Evolutionary conservation across 1,140 invertebrate species (phyloP).

Genomic region (Pectinophora gossypiella): DNA sequence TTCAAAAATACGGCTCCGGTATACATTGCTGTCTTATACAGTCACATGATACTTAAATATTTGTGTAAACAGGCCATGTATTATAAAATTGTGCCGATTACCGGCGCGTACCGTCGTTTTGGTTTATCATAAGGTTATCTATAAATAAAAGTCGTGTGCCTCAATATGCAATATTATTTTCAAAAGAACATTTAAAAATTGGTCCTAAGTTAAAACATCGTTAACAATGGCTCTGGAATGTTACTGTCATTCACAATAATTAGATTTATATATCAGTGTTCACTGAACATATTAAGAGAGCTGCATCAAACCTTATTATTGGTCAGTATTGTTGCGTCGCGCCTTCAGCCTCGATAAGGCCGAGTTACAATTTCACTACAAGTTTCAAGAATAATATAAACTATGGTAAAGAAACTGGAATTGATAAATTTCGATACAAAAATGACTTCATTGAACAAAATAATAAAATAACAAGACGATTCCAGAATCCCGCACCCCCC

Average conservation of each 20-base stretch:
- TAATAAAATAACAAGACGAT: constrained; percentile 41
- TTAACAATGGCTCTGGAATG: constrained; percentile 75
- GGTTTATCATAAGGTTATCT: not conserved
- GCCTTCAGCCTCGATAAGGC: too few relatives aligned
- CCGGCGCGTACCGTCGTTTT: too few relatives aligned
- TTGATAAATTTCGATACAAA: too few relatives aligned
- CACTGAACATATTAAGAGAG: constrained; percentile 37
- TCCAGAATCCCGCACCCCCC: constrained; percentile 62
- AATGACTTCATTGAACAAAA: constrained; percentile 22
- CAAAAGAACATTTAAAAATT: constrained; percentile 74
- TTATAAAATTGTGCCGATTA: too few relatives aligned
- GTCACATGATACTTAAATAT: too few relatives aligned
- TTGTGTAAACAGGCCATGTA: too few relatives aligned
- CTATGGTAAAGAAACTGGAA: too few relatives aligned
- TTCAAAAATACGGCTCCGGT: too few relatives aligned
- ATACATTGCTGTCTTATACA: too few relatives aligned
- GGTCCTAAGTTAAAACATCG: constrained; percentile 70
- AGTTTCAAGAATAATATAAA: too few relatives aligned
- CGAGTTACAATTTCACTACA: too few relatives aligned
- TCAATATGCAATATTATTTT: constrained; percentile 75
- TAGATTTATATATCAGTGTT: not conserved
- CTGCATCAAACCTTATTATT: constrained; percentile 17
- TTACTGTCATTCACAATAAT: constrained; percentile 53
- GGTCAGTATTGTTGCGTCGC: too few relatives aligned
- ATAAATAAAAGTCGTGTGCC: constrained; percentile 29